phyloP scores from a whole-genome alignment of 2,113 vertebrate species.

The Epinephelus fuscoguttatus region DNA sequence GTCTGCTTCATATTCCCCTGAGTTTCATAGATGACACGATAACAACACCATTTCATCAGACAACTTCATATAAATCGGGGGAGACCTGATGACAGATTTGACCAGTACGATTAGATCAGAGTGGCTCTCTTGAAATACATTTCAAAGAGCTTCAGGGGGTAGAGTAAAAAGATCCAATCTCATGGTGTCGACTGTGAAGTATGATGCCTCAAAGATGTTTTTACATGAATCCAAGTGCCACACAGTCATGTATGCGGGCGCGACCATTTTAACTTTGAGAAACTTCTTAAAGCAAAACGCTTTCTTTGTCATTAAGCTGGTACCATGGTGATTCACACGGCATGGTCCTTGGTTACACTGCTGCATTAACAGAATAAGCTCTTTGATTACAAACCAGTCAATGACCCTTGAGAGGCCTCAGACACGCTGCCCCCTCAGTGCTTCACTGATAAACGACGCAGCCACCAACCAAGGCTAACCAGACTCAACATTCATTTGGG shows the following conservation, averaged over 20 bases:
- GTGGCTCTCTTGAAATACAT: conserved; percentile 10
- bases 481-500: conserved; percentile 76
- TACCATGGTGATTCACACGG: conserved; percentile 24
- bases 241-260: not conserved
- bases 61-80: not conserved
- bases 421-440: conserved; percentile 53
- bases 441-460: conserved; percentile 74
- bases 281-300: not conserved
- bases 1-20: too few species aligned
- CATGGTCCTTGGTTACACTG: conserved; percentile 25
- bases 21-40: not conserved
- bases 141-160: not conserved
- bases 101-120: not conserved
- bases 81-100: conserved; percentile 18
- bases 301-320: not conserved
- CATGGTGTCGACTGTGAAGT: not conserved
- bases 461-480: conserved; percentile 52
- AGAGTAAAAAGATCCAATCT: not conserved
- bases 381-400: conserved; percentile 64
- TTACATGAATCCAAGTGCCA: not conserved
- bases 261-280: not conserved
- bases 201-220: not conserved
- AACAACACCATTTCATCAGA: not conserved
- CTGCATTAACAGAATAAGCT: conserved; percentile 60
- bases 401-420: conserved; percentile 59